phyloP scores from a whole-genome alignment of 2,113 vertebrate species.

The Notiomystis cincta region DNA sequence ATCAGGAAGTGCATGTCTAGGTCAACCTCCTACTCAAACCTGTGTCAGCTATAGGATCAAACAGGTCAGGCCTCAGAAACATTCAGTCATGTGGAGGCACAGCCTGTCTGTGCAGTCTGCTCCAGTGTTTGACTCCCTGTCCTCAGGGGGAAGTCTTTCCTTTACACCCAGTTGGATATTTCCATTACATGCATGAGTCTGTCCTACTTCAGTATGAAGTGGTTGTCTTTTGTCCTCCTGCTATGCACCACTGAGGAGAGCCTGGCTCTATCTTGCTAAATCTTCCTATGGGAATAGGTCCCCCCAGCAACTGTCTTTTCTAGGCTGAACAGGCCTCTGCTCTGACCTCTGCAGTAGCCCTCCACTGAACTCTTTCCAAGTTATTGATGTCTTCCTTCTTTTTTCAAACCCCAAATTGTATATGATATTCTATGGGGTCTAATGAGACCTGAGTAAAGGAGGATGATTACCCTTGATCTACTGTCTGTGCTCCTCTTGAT shows the following conservation, averaged over 20 bases:
- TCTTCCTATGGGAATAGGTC: neutral
- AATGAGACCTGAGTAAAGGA: neutral
- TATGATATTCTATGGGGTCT: neutral
- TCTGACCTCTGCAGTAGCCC: neutral
- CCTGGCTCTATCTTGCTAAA: neutral
- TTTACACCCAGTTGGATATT: neutral
- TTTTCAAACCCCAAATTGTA: neutral
- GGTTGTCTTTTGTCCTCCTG: neutral
- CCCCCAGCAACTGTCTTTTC: neutral
- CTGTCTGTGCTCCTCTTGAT: neutral
- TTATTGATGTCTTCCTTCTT: neutral
- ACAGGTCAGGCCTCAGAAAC: neutral
- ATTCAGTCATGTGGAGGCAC: neutral
- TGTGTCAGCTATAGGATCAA: neutral
- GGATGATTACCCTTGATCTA: neutral
- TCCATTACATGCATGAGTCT: neutral
- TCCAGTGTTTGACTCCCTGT: neutral
- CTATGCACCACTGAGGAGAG: neutral
- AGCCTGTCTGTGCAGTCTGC: neutral
- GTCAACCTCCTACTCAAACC: neutral
- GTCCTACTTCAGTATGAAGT: neutral
- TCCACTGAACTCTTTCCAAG: neutral
- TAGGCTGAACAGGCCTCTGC: neutral
- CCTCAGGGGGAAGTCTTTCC: neutral
- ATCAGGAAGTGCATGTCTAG: neutral